phyloP scores from a whole-genome alignment of 2,113 vertebrate genomes.

The Propithecus coquereli region DNA sequence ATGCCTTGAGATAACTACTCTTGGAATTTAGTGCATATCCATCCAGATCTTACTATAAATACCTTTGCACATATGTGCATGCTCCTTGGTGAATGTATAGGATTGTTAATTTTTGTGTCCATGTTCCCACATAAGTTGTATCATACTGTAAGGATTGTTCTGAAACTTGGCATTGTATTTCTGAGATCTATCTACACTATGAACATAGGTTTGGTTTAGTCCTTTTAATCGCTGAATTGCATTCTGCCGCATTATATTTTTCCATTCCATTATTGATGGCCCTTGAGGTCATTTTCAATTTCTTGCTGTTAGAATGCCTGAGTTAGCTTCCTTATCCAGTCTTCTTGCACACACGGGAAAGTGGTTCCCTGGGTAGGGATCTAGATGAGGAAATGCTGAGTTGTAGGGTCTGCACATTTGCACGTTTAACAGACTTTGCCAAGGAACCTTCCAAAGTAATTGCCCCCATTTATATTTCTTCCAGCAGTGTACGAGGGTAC shows the following conservation, averaged over 20 bases:
- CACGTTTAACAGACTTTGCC: constrained; percentile 9
- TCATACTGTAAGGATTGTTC: neutral
- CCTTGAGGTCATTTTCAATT: constrained; percentile 46
- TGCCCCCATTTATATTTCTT: neutral
- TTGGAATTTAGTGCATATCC: neutral
- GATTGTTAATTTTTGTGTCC: neutral
- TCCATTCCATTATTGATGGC: neutral
- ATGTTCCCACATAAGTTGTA: neutral
- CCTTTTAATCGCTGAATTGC: constrained; percentile 22
- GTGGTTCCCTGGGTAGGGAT: neutral
- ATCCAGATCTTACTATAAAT: neutral
- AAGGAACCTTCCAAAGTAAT: neutral
- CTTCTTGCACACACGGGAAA: neutral
- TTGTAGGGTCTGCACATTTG: neutral
- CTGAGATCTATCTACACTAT: neutral
- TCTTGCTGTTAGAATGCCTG: constrained; percentile 33
- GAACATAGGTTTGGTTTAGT: neutral
- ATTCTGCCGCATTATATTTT: constrained; percentile 26
- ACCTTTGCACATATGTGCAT: neutral
- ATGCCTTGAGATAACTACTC: neutral
- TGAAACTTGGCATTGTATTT: neutral
- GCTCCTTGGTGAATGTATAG: neutral
- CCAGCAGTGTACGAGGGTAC: neutral
- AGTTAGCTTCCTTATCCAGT: constrained; percentile 23
- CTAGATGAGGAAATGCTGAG: neutral